These are phyloP conservation scores for Bombylius discolor DNA, from an alignment of 2,888 invertebrate species.

Conservation along the genomic window DNA sequence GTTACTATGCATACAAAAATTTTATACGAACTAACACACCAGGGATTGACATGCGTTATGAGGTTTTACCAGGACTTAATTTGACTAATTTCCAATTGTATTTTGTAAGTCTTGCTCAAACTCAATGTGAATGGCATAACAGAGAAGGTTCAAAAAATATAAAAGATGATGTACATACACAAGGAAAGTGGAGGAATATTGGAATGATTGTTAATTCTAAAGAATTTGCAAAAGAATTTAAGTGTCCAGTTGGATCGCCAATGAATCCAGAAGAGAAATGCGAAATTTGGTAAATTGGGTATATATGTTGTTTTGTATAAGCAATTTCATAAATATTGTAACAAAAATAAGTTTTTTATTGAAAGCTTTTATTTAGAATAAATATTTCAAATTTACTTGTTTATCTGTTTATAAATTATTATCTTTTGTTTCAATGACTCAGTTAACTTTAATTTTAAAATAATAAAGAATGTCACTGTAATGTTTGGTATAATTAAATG, in stretches of 20 bases:
- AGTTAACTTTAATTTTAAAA: too few species aligned
- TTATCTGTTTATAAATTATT: too few species aligned
- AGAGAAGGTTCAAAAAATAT: not conserved
- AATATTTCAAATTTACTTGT: too few species aligned
- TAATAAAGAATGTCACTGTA: too few species aligned
- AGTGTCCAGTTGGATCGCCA: not conserved
- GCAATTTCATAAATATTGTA: too few species aligned
- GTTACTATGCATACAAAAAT: not conserved
- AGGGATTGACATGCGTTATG: not conserved
- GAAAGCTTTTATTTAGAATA: too few species aligned
- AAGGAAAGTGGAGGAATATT: not conserved
- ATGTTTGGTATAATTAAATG: too few species aligned
- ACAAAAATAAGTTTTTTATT: too few species aligned
- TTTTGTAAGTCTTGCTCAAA: conserved; percentile 1
- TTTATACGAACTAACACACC: not conserved
- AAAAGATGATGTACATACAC: not conserved
- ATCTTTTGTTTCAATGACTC: too few species aligned
- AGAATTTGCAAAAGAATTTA: not conserved
- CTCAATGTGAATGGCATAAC: not conserved
- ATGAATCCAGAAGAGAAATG: conserved; percentile 2
- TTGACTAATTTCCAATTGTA: not conserved
- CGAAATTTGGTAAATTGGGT: conserved; percentile 1
- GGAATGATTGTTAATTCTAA: conserved; percentile 1
- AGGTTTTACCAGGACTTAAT: not conserved
- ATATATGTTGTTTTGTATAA: too few species aligned